phyloP scores from a whole-genome alignment of 2,888 invertebrate species.

The Erebia aethiops region DNA sequence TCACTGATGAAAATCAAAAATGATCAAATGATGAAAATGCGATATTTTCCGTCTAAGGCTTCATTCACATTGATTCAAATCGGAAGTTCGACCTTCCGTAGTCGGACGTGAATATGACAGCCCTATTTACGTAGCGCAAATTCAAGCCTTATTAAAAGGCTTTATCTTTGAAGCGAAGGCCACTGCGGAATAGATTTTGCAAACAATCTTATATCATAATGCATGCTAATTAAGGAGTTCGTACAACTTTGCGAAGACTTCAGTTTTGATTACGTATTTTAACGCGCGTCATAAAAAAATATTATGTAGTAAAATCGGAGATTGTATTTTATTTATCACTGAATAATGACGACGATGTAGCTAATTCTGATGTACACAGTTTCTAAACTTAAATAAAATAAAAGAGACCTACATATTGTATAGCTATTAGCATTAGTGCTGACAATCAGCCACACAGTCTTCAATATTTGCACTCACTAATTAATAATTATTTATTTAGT shows the following conservation, averaged over 20 bases:
- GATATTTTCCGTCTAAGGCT: not conserved
- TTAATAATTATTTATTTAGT: not conserved
- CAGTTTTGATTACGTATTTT: conserved; percentile 2
- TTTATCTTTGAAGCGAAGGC: conserved; percentile 35
- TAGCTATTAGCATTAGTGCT: no score
- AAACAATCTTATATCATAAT: conserved; percentile 36
- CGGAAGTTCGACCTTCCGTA: not conserved
- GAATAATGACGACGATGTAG: no score
- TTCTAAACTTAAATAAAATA: no score
- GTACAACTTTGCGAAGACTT: conserved; percentile 20
- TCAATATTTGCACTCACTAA: no score
- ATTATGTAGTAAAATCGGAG: no score
- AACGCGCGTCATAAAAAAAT: not conserved
- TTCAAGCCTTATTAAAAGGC: conserved; percentile 3
- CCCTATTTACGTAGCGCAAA: not conserved
- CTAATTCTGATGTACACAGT: no score
- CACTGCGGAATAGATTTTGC: conserved; percentile 37
- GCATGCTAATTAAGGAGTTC: conserved; percentile 39
- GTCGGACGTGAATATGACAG: not conserved
- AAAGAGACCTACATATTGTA: no score
- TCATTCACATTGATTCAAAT: conserved; percentile 11
- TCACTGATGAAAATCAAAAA: no score
- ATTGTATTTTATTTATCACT: no score
- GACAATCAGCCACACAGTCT: no score
- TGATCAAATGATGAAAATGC: no score